Percentiles rank a stretch among this genome's conserved stretches.
These are phyloP conservation scores for Ichneumoninae sp. DNA, from an alignment of 2,888 invertebrate genomes.

Conservation along the genomic window DNA sequence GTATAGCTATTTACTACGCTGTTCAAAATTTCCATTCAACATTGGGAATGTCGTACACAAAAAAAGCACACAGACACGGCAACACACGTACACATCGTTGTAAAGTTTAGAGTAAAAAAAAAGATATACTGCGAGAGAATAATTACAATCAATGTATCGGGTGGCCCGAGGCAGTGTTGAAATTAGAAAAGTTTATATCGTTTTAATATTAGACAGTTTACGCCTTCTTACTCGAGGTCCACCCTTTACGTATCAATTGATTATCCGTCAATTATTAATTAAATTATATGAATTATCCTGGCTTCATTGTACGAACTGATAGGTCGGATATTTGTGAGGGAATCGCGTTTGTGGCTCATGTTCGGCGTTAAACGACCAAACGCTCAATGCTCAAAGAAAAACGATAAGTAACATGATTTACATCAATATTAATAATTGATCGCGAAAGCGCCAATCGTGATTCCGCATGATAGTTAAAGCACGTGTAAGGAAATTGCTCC, in stretches of 20 bases:
- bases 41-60: conserved; percentile 28
- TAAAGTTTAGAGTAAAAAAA: conserved; percentile 70
- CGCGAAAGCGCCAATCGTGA: not conserved
- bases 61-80: conserved; percentile 24
- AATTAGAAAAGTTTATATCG: conserved; percentile 77
- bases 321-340: conserved; percentile 23
- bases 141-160: conserved; percentile 82
- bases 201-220: conserved; percentile 74
- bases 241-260: conserved; percentile 81
- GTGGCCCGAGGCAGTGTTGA: conserved; percentile 81
- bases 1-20: conserved; percentile 63
- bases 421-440: conserved; percentile 19
- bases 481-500: conserved; percentile 33
- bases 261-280: conserved; percentile 83
- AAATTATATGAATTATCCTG: conserved; percentile 72
- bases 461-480: conserved; percentile 1
- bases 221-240: conserved; percentile 80
- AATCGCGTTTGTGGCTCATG: not conserved
- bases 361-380: conserved; percentile 3
- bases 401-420: not conserved
- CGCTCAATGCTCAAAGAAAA: conserved; percentile 32
- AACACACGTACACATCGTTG: conserved; percentile 34
- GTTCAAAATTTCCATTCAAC: conserved; percentile 67
- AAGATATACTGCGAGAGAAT: conserved; percentile 78
- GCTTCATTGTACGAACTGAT: conserved; percentile 52